Percentiles rank a stretch among this genome's conserved stretches.
Conservation (phyloP, 2,888 invertebrate genomes). For the Apamea sordens region DNA sequence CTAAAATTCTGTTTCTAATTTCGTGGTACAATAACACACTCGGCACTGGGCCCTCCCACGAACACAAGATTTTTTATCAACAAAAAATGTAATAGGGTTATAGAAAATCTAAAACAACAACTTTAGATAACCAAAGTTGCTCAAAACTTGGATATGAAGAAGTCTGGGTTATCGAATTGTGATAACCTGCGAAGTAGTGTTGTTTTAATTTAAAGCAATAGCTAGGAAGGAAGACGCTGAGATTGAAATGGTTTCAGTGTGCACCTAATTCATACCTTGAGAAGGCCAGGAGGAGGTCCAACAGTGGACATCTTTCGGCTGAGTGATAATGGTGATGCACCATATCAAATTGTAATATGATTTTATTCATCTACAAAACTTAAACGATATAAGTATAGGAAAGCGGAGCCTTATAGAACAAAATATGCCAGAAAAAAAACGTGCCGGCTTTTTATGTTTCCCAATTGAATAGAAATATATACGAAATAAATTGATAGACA, state of each 20-base stretch:
- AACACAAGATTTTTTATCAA: not conserved
- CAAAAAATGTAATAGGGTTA: not conserved
- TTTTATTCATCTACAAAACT: not conserved
- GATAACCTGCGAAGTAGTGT: slow-evolving; percentile 56
- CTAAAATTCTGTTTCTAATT: not conserved
- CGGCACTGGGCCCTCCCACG: not conserved
- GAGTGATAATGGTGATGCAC: slow-evolving; percentile 1
- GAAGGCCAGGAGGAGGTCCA: not conserved
- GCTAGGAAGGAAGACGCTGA: not conserved
- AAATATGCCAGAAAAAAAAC: not conserved
- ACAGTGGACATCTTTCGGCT: no score
- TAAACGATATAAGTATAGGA: not conserved
- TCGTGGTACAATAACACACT: not conserved
- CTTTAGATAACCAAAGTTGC: slow-evolving; percentile 15
- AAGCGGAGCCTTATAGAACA: not conserved
- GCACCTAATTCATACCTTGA: not conserved
- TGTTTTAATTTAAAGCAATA: slow-evolving; percentile 9
- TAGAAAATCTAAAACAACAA: slow-evolving; percentile 4
- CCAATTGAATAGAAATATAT: not conserved
- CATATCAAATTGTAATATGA: not conserved
- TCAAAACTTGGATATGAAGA: slow-evolving; percentile 42
- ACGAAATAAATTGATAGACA: not conserved
- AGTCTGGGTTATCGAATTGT: slow-evolving; percentile 56
- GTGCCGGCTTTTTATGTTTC: not conserved
- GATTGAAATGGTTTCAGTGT: not conserved